A percentile compares a stretch with the other conserved stretches of the same genome.
phyloP scores from a whole-genome alignment of 1,140 invertebrate genomes.

The Hestina assimilis region DNA sequence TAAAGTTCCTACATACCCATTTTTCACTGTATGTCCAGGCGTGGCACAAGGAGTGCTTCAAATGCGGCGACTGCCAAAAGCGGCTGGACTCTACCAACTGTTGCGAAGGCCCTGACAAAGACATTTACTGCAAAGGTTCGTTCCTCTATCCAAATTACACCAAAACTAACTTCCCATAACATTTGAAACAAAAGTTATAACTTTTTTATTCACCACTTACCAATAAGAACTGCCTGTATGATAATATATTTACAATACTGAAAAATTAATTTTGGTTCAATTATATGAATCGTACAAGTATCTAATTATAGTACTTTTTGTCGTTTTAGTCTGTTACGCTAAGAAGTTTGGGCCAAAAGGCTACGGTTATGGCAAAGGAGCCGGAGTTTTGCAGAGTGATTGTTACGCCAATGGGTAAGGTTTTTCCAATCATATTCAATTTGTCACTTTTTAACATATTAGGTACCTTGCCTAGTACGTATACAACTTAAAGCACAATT shows the following conservation, averaged over 20 bases:
- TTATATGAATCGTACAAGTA: constrained; percentile 38
- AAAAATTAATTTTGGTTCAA: no score
- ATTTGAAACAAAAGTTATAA: no score
- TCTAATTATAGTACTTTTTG: constrained; percentile 36
- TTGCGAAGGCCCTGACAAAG: constrained; percentile 96
- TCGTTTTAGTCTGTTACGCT: constrained; percentile 91
- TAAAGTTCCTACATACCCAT: constrained; percentile 44
- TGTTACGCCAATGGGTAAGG: constrained; percentile 86
- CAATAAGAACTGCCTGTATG: not conserved
- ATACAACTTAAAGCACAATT: no score
- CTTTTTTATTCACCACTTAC: no score
- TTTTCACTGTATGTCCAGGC: constrained; percentile 79
- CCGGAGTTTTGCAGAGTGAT: constrained; percentile 93
- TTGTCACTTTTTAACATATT: not conserved
- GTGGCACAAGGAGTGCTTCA: constrained; percentile 97
- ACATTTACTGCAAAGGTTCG: constrained; percentile 98
- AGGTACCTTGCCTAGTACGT: no score
- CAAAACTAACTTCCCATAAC: constrained; percentile 14
- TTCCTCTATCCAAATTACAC: constrained; percentile 81
- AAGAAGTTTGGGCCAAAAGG: constrained; percentile 96
- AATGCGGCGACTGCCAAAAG: constrained; percentile 95
- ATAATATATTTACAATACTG: no score
- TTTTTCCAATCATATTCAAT: not conserved
- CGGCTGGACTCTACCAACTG: constrained; percentile 97
- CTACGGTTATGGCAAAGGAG: constrained; percentile 95